Conservation (phyloP, 1,140 invertebrate species). For the Grapholita molesta region DNA sequence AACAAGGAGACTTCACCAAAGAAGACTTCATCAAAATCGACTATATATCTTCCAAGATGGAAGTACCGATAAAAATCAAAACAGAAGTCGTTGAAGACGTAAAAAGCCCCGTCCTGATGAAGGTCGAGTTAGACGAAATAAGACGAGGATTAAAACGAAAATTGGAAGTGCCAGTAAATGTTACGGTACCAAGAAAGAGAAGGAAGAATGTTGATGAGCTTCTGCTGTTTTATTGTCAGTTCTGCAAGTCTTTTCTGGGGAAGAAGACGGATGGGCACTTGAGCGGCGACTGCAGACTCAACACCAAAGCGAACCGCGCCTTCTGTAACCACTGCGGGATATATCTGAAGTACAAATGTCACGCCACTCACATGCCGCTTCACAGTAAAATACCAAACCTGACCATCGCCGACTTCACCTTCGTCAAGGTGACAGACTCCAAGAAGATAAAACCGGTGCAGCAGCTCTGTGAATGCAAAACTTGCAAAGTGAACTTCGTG, state of each 20-base stretch:
- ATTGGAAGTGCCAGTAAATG: background rate
- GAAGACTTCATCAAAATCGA: conserved; percentile 1
- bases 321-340: background rate
- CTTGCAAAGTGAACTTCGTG: background rate
- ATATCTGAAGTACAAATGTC: background rate
- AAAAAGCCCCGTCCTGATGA: background rate
- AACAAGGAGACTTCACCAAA: background rate
- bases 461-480: background rate
- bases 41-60: background rate
- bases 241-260: background rate
- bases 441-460: background rate
- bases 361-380: background rate
- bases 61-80: background rate
- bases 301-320: background rate
- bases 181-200: background rate
- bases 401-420: background rate
- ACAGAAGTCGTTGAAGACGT: background rate
- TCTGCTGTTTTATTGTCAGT: background rate
- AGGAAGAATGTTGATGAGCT: background rate
- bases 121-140: background rate
- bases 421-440: background rate
- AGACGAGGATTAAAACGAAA: background rate
- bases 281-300: background rate
- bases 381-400: background rate
- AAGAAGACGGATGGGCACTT: background rate